These are phyloP conservation scores for Nowickia ferox DNA, from an alignment of 2,888 invertebrate species.

Conservation along the genomic window DNA sequence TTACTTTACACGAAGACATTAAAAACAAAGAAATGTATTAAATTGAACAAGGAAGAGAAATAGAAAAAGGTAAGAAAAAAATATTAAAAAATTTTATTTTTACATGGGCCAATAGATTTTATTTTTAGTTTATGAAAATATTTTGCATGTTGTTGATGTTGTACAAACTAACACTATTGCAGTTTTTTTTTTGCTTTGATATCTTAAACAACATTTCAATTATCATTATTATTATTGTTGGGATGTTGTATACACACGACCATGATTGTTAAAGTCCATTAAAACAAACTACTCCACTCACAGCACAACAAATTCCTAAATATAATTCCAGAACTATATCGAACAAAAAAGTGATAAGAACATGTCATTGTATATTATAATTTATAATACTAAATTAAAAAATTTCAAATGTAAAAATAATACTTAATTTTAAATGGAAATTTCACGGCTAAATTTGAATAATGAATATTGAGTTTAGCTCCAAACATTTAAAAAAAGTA, in stretches of 20 bases:
- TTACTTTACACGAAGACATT: constrained; percentile 43
- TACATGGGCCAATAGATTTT: constrained; percentile 52
- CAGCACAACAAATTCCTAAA: constrained; percentile 35
- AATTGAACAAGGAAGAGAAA: constrained; percentile 17
- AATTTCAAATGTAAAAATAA: no score
- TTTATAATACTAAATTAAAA: no score
- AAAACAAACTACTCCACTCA: constrained; percentile 46
- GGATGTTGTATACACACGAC: constrained; percentile 41
- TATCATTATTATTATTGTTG: constrained; percentile 61
- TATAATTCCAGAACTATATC: constrained; percentile 3
- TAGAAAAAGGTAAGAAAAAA: not conserved
- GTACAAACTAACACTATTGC: constrained; percentile 36
- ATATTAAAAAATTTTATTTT: not conserved
- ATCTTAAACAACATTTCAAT: constrained; percentile 65
- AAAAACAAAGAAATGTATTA: constrained; percentile 56
- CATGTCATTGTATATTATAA: no score
- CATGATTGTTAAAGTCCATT: constrained; percentile 57
- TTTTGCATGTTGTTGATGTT: constrained; percentile 61
- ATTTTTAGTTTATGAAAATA: constrained; percentile 44
- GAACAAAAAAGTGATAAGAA: not conserved
- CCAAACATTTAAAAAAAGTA: no score
- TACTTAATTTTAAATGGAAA: no score
- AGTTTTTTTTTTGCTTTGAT: constrained; percentile 14
- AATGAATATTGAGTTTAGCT: no score
- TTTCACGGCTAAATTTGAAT: no score